Base-by-base conservation (phyloP, 2,797 vertebrate species). In the Vultur gryphus region DNA sequence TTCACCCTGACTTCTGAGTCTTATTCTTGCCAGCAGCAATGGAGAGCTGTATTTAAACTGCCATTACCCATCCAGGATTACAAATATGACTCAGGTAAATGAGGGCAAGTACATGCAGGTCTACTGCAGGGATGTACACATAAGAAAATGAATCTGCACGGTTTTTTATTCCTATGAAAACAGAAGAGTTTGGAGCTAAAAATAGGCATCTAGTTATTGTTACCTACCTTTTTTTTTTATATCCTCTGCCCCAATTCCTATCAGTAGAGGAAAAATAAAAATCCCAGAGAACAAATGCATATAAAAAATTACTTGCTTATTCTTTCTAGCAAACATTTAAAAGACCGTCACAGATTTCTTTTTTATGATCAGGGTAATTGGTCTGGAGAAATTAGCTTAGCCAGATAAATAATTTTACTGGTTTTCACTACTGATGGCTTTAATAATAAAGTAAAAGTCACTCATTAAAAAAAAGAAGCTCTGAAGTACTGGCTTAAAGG, bases 81-180 rank as follows among this genome's bases (percentile, higher is more conserved):
- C 75, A 97, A 87, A 54, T 84, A 49, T 86, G 84, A 95, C 84
- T 95, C 77, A 72, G 51, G 72, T 90, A 94, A 85, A 91, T 58
- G 43, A 94, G 81, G 90, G 75, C 94, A 95, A 84, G 95, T 96
- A 78, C 78, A 37, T 64, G 73, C 84, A 97, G 15, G 80, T 64
- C 25, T 87, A 12, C 48, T 75, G 81, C 54, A 82, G 76, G 5
- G 85, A 76, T 75, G 64, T 71, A 52, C 82, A 79, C 61, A 26
- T 24, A 93, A 89, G 43, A 87, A 94, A 52, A 80, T 82, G 43
- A 48, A 89, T 49, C 20, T 82, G 46, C 43, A 33, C 3, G 2
- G 14, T 26, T 33, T 89, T 87, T 75, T 70, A 44, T 83, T 96
- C 70, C 52, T 87, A 10, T 41, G 58, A 88, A 91, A 93, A 82